Evolutionary conservation across 2,888 invertebrate species (phyloP), one percentile per base, ranked within the genome.

Genomic region (Syritta pipiens): DNA sequence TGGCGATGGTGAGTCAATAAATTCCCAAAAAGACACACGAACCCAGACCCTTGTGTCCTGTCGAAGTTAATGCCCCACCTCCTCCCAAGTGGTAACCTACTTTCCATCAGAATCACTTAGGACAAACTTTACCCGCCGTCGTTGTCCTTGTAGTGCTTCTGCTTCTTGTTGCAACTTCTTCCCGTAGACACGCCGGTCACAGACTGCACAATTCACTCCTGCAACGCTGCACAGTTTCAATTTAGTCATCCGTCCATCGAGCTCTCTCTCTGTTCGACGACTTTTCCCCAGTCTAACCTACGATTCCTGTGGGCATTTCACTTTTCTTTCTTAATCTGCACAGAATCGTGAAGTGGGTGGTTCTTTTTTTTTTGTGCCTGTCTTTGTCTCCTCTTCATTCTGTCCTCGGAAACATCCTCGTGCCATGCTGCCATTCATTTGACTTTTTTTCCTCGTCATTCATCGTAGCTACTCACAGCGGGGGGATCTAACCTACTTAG

Each of bases 401-500:
- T n/a, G n/a, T n/a, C n/a, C n/a, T n/a, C n/a, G n/a, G n/a, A n/a
- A n/a, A n/a, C n/a, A n/a, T 17, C 17, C 35, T 26, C 2, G 20
- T 46, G 44, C 59, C 37, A 57, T 49, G 48, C 59, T 51, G 40
- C 19, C 57, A 40, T 55, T 67, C 55, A 53, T 46, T 57, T 57
- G 48, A 26, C 30, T 10, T 40, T 35, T 28, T 32, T 49, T 40
- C 6, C 22, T 48, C n/a, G 20, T 44, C 22, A 9, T 10, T 24
- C 10, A 30, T 28, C 35, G 7, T 37, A 17, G 37, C 37, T n/a
- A 3, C 17, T 37, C 35, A 55, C 67, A 53, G 60, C n/a, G n/a
- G n/a, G 59, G 68, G 75, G 53, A 75, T 30, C 40, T 55, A 60
- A 55, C 68, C 75, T 55, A 75, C 75, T 75, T 75, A 55, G 37